Base-by-base conservation (phyloP, 2,888 invertebrate species). In the Gymnoscelis rufifasciata region DNA sequence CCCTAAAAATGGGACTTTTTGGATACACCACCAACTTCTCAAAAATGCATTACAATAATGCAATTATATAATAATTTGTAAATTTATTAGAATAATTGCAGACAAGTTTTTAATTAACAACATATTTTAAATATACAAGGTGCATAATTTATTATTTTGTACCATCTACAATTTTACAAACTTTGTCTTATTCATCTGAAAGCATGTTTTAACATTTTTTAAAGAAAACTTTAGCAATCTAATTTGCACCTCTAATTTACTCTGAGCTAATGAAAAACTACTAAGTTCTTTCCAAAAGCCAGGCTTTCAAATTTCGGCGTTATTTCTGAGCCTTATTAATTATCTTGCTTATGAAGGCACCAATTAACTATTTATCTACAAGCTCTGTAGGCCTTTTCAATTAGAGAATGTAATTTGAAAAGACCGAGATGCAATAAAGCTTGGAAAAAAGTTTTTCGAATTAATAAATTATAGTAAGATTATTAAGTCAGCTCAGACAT, bases 281-380 rank as follows among this genome's bases (percentile, higher is more conserved):
- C 15, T 31, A 35, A 26, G 11, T 10, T 26, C 13, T 35, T 10
- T 28, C n/a, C 15, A 27, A 33, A n/a, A 33, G 31, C 31, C 10
- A 33, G 31, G 31, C 14, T 33, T 31, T 33, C 14, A 33, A 14
- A 33, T 14, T 33, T 33, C 14, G 31, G 15, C 14, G 31, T 15
- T 33, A 14, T 33, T 15, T 14, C 31, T 15, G 8, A 33, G 31
- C 31, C 31, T n/a, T 10, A 33, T 33, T 33, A 33, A 14, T n/a
- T 33, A 14, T 33, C n/a, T 33, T 33, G n/a, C 14, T 4, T n/a
- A n/a, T n/a, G 15, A n/a, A 14, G 13, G 14, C n/a, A n/a, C 14
- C 31, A 31, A 31, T 14, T 31, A 31, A 31, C 31, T 31, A 30
- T 30, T 13, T 14, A 31, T 14, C 14, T 15, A 13, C 13, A 6